Percentiles rank a stretch among this genome's conserved stretches.
Conservation (phyloP, 2,888 invertebrate genomes). For the Drepanosiphum platanoidis region DNA sequence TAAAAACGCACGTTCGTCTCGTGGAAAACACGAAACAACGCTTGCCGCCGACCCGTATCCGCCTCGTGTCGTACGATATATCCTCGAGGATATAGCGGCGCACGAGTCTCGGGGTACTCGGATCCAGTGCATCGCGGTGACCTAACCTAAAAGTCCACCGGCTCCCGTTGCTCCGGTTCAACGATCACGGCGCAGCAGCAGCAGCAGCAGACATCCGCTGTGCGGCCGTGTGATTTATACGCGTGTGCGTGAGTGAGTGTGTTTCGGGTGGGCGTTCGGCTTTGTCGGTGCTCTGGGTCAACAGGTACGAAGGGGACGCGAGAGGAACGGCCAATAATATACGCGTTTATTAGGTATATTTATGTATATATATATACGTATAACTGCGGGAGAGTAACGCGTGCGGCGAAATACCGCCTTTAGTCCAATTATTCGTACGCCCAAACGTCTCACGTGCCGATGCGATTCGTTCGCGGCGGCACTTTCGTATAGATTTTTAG, state of each 20-base stretch:
- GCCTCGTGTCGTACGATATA: not conserved
- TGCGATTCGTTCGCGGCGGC: not conserved
- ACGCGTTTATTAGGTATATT: not conserved
- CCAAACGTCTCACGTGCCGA: constrained; percentile 35
- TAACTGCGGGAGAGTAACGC: not conserved
- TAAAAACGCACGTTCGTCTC: no score
- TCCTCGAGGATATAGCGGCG: not conserved
- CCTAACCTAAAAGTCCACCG: not conserved
- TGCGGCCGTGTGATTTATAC: not conserved
- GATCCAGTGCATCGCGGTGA: not conserved
- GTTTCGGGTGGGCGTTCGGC: constrained; percentile 15
- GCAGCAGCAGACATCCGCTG: not conserved
- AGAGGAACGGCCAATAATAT: constrained; percentile 18
- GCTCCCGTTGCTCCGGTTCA: not conserved
- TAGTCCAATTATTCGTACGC: constrained; percentile 11
- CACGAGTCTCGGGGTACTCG: not conserved
- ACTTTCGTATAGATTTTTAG: not conserved
- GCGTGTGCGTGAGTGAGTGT: not conserved
- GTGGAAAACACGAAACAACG: no score
- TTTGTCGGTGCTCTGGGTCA: not conserved
- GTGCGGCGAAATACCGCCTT: not conserved
- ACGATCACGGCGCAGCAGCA: not conserved
- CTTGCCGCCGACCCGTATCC: no score
- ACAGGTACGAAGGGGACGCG: not conserved
- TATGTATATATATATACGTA: not conserved